Evolutionary conservation across 2,113 vertebrate genomes (phyloP), one percentile per base, ranked within the genome.

Genomic region (Coregonus clupeaformis): DNA sequence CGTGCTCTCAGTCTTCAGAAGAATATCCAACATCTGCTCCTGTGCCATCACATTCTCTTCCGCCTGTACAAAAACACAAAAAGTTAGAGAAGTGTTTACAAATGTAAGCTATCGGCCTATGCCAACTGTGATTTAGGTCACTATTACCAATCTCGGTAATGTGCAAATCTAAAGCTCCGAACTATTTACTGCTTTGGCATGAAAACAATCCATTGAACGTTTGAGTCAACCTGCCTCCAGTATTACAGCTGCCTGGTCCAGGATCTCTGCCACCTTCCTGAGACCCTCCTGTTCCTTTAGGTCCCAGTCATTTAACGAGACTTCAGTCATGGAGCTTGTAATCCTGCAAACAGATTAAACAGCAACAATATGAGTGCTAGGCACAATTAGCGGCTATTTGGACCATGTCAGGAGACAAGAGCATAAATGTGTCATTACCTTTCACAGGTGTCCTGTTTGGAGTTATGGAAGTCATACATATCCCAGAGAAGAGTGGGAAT

Each of bases 41-140:
- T 93, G 91, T 64, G 78, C 87, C 32, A 93, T 72, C n/a, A 91
- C 89, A 7, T 68, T 72, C 68, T 94, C 93, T 68, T 94, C 93
- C 67, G 91, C 92, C 92, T 94, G 25, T 30, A 74, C 67, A 64
- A 13, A 65, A n/a, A 5, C 5, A 45, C 5, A 45, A 27, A 27
- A 27, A 27, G 27, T 27, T 27, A 5, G 42, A 1, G 9, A 11
- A 32, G 27, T 66, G 30, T 59, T 59, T 49, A 49, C 47, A 49
- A 49, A 12, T 3, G 57, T n/a, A 59, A 59, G 57, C 4, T 59
- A 59, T n/a, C 22, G 18, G 20, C 57, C 20, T n/a, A 20, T 1
- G 20, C 20, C 20, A 22, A 6, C 55, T 59, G n/a, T n/a, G 18
- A 14, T 59, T 49, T 16, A 16, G 3, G 47, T 49, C 47, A 36